Evolutionary conservation across 2,888 invertebrate species (phyloP).

Genomic region (Pelosia muscerda): DNA sequence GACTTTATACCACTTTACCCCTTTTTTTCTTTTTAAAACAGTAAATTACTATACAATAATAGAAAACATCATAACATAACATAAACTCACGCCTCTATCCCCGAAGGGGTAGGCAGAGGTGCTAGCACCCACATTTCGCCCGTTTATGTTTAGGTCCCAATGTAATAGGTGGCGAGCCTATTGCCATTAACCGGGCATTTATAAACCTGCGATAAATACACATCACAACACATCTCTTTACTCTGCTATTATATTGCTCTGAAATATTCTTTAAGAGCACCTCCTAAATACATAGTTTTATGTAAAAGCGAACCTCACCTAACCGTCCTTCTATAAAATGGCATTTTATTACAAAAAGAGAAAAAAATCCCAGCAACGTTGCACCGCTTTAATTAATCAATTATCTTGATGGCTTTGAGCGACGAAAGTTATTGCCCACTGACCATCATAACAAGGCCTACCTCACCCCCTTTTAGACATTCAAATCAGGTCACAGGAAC

Average conservation of each 20-base stretch:
- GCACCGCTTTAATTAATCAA: constrained; percentile 71
- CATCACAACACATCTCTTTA: neutral
- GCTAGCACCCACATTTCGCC: too few relatives aligned
- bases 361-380: constrained; percentile 51
- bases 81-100: too few relatives aligned
- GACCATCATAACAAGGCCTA: constrained; percentile 37
- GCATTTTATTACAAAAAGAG: constrained; percentile 38
- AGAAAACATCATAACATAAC: too few relatives aligned
- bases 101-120: too few relatives aligned
- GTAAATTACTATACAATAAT: neutral
- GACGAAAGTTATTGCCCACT: constrained; percentile 59
- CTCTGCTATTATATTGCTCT: neutral
- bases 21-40: neutral
- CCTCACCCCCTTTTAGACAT: neutral
- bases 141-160: too few relatives aligned
- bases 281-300: constrained; percentile 28
- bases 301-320: constrained; percentile 25
- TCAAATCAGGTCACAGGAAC: constrained; percentile 2
- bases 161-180: too few relatives aligned
- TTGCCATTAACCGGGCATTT: too few relatives aligned
- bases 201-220: too few relatives aligned
- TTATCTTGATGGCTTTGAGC: constrained; percentile 64
- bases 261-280: neutral
- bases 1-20: constrained; percentile 26
- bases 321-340: constrained; percentile 34